Evolutionary conservation across 2,888 invertebrate species (phyloP).

Genomic region (Cyclophora albipunctata): DNA sequence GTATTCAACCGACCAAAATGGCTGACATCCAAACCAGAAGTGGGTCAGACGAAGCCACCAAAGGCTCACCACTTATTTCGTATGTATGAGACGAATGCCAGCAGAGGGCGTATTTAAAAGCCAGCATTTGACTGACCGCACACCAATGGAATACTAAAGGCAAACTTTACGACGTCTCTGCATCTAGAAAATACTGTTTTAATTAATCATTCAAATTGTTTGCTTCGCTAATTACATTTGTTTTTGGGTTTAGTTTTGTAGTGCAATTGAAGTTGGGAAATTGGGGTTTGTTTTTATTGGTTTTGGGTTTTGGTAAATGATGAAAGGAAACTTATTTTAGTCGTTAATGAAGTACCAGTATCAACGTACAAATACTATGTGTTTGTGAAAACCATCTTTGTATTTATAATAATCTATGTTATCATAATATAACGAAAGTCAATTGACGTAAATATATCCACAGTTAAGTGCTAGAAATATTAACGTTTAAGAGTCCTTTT

Average conservation of each 20-base stretch:
- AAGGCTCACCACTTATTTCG: conserved; percentile 44
- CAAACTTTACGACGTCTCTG: conserved; percentile 23
- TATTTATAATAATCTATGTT: too few relatives aligned
- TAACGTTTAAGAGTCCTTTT: too few relatives aligned
- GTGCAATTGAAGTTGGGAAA: too few relatives aligned
- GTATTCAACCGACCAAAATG: conserved; percentile 17
- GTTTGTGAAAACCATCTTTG: too few relatives aligned
- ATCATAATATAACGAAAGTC: too few relatives aligned
- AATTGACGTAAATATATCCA: too few relatives aligned
- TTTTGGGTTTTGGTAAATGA: too few relatives aligned
- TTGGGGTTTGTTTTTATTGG: too few relatives aligned
- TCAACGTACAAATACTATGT: too few relatives aligned
- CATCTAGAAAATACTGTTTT: conserved; percentile 18
- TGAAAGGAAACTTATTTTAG: too few relatives aligned
- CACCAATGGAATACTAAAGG: conserved; percentile 42
- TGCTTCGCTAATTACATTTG: neutral
- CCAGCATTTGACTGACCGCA: conserved; percentile 53
- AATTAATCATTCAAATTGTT: conserved; percentile 6
- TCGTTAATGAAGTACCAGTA: too few relatives aligned
- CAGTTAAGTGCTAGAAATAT: too few relatives aligned
- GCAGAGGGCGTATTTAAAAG: conserved; percentile 55
- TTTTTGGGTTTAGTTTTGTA: neutral
- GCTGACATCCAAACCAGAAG: conserved; percentile 25
- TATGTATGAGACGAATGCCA: conserved; percentile 59
- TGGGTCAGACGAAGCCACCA: conserved; percentile 29